phyloP scores from a whole-genome alignment of 2,888 invertebrate genomes.

The Nesidiocoris tenuis region DNA sequence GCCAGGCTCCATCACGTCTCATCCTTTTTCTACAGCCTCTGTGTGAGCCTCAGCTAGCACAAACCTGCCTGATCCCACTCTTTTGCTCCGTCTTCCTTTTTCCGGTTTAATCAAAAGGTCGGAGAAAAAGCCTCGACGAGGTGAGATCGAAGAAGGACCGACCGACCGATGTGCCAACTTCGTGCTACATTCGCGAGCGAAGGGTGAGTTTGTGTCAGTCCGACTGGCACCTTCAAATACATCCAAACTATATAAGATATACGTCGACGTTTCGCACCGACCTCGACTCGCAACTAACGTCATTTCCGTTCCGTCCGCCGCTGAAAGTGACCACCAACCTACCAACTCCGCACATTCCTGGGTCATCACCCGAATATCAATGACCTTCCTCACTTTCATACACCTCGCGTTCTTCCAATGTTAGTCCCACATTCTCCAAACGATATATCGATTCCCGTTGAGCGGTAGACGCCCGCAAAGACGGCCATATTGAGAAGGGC shows the following conservation, averaged over 20 bases:
- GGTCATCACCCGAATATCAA: conserved; percentile 19
- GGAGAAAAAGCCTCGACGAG: background rate
- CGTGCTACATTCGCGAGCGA: background rate
- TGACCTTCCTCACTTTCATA: conserved; percentile 8
- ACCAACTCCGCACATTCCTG: background rate
- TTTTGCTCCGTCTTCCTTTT: background rate
- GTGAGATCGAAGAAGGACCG: background rate
- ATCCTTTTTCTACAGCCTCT: conserved; percentile 3
- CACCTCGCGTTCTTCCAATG: background rate
- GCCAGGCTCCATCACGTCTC: background rate
- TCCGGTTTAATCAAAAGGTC: conserved; percentile 36
- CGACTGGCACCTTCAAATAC: background rate
- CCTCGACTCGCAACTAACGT: background rate
- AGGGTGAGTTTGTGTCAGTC: background rate
- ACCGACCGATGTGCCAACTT: background rate
- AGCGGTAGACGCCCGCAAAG: conserved; percentile 2
- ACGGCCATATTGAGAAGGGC: conserved; percentile 16
- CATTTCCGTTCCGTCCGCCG: background rate
- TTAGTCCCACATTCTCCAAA: background rate
- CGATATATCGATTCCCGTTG: conserved; percentile 19
- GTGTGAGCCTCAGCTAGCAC: background rate
- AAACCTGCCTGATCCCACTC: no score
- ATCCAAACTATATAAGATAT: background rate
- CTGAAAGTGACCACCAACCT: background rate
- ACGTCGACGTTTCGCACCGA: conserved; percentile 3